Base-by-base conservation (phyloP, 2,888 invertebrate genomes). In the Apantesis nais region DNA sequence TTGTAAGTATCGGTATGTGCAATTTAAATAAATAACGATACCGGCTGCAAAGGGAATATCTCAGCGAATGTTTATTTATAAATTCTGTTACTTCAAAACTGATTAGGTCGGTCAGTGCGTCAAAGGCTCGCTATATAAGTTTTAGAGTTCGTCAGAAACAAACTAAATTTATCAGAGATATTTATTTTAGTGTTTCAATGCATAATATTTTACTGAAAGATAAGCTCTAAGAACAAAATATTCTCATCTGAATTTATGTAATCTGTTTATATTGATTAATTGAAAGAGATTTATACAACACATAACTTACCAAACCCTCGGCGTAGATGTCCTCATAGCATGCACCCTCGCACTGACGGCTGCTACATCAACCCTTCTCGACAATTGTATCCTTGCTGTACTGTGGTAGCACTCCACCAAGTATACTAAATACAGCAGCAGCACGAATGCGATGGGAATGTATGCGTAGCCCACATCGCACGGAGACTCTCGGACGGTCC, bases 341-440 rank as follows among this genome's bases (percentile, higher is more conserved):
- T 96, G 95, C 8, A 97, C 95, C 85, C 96, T 95, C 44, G 96
- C 96, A 76, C 96, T 95, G 55, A 97, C 97, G 14, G 96, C 96
- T 19, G 96, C 95, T 16, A 97, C 96, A 78, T 97, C 96, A 70
- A 97, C 96, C 12, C 96, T 88, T 81, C 96, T 93, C 5, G 96
- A 94, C 67, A 97, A 94, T 88, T 97, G 97, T 73, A 97, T 96
- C 82, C 97, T 94, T 34, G 97, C 97, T 16, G 97, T 97, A 82
- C 97, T 97, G 89, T 97, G 97, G 96, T 97, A 98, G 88, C 98
- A 98, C 89, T 98, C 98, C 85, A 97, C 97, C 81, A 98, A 93
- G 90, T 98, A 98, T 62, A 98, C 97, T 79, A 98, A 91, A 91
- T 98, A 98, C 52, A 98, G 94, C 88, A 97, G 96, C 66, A 97